Conservation (phyloP, 2,113 vertebrate species). For the Nesogale talazaci region DNA sequence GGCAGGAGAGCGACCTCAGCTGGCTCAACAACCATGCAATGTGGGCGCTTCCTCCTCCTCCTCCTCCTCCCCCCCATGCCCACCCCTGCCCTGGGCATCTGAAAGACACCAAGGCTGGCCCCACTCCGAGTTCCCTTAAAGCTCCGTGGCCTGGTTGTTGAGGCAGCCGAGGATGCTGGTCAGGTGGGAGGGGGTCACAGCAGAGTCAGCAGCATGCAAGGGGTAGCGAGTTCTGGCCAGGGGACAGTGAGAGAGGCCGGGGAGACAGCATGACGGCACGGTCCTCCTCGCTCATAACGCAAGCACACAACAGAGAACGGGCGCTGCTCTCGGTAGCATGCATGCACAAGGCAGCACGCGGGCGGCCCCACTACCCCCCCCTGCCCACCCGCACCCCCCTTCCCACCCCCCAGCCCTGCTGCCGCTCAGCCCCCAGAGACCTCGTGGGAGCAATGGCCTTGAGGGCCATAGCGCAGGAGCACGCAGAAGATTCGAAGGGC, state of each 20-base stretch:
- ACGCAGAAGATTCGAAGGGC: constrained; percentile 65
- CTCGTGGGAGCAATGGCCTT: constrained; percentile 70
- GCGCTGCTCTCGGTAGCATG: constrained; percentile 74
- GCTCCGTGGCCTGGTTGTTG: constrained; percentile 62
- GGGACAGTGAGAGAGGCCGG: background rate
- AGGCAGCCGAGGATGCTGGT: constrained; percentile 68
- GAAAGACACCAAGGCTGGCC: background rate
- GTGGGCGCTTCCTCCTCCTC: background rate
- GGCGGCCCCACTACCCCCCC: background rate
- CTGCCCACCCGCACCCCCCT: no score
- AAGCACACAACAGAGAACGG: background rate
- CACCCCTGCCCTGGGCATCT: background rate
- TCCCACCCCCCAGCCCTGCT: background rate
- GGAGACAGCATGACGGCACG: constrained; percentile 85
- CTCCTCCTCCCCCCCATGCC: background rate
- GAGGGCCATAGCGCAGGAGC: constrained; percentile 63
- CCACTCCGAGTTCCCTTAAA: background rate
- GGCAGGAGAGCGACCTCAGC: background rate
- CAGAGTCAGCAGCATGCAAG: constrained; percentile 74
- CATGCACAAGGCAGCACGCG: constrained; percentile 76
- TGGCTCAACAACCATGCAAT: constrained; percentile 31
- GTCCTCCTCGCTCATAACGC: constrained; percentile 76
- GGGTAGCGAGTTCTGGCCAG: constrained; percentile 63
- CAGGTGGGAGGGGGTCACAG: constrained; percentile 63
- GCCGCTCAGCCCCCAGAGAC: constrained; percentile 77